Conservation (phyloP, 1,140 invertebrate genomes). For the Microplitis mediator region DNA sequence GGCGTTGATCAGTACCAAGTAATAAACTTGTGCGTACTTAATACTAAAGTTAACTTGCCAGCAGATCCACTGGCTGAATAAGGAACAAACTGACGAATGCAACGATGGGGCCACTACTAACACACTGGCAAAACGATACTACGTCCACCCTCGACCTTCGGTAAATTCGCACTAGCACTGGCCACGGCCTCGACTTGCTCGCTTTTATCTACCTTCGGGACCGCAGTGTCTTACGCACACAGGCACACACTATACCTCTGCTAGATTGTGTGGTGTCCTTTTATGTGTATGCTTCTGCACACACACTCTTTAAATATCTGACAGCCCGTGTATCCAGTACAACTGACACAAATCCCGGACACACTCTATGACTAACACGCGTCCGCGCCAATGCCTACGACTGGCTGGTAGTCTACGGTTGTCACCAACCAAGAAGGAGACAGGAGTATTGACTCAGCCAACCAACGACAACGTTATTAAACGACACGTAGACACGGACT, state of each 20-base stretch:
- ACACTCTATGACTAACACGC: background rate
- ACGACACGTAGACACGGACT: too few relatives aligned
- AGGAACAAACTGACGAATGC: background rate
- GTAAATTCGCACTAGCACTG: conserved; percentile 24
- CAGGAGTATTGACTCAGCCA: too few relatives aligned
- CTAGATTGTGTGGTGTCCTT: too few relatives aligned
- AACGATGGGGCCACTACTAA: background rate
- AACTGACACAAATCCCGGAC: conserved; percentile 17
- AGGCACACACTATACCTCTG: background rate
- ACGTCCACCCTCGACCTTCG: conserved; percentile 27
- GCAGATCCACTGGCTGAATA: background rate
- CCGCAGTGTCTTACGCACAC: conserved; percentile 1
- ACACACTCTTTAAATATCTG: background rate
- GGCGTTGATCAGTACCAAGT: too few relatives aligned
- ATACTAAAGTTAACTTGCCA: background rate
- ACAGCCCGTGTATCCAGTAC: conserved; percentile 7
- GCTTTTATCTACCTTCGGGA: conserved; percentile 18
- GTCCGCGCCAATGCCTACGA: background rate
- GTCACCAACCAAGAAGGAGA: too few relatives aligned
- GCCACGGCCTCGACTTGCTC: conserved; percentile 5
- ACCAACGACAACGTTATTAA: too few relatives aligned
- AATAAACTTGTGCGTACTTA: too few relatives aligned
- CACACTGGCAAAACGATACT: background rate
- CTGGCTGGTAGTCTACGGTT: background rate
- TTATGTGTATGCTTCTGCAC: too few relatives aligned